Base-by-base conservation (phyloP, 92 coral and sea anemone species). In the Diadumene lineata region DNA sequence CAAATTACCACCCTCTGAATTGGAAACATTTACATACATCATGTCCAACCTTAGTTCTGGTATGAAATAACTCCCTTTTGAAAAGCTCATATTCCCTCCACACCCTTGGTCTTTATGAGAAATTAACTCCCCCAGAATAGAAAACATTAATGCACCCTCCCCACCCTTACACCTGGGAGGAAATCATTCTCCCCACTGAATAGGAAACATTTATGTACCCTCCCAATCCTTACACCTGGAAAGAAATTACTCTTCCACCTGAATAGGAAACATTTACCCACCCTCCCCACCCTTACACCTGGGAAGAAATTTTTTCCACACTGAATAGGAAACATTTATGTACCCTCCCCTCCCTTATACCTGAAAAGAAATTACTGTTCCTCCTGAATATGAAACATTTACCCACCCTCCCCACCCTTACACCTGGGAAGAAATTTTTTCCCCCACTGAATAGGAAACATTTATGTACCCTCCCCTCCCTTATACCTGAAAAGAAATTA, bases 171-270 rank as follows among this genome's bases (percentile, higher is more conserved):
- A 88, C 98, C 98, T 66, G 24, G 6, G 7, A n/a, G 0, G 25
- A 61, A 1, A 61, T 61, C 2, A 17, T 4, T 22, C 56, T 17
- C 48, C 48, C 48, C 48, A 6, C 48, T 96, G 29, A 93, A 86
- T 28, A 90, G 92, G 65, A 38, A 53, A 15, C 91, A 86, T n/a
- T n/a, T n/a, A 31, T 94, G 98, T 46, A 88, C 92, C 24, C 81
- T 94, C 13, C 98, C 98, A 8, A 87, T 88, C 46, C 88, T 94
- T 8, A 85, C 97, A 88, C 98, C 98, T 70, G 93, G 98, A 88
- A 33, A 77, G 79, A 22, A 27, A 6, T 4, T 38, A 26, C 1
- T 7, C 60, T 23, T 53, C 21, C 21, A 3, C 24, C 60, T 53
- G 4, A 13, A 53, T 23, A 15, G 84, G 29, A 88, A 97, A 31